These are phyloP conservation scores for Dasysyrphus tricinctus DNA, from an alignment of 2,888 invertebrate genomes.

Conservation along the genomic window DNA sequence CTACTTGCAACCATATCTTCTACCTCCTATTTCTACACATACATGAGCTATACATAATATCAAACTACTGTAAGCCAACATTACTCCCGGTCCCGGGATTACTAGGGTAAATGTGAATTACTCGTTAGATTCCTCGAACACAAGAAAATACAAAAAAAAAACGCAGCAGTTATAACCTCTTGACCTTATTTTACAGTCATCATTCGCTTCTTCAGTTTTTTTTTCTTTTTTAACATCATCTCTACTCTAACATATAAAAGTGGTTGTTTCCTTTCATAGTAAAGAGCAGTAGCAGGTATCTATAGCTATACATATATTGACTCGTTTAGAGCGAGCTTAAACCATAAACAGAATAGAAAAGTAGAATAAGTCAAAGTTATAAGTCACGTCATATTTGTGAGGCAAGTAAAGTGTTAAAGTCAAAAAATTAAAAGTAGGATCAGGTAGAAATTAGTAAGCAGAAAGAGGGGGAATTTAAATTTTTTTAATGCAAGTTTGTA, in stretches of 20 bases:
- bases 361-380: constrained; percentile 48
- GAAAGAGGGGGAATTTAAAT: not conserved
- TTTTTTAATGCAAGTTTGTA: no score
- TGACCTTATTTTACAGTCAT: constrained; percentile 66
- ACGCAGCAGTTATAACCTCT: constrained; percentile 68
- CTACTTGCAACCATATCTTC: constrained; percentile 35
- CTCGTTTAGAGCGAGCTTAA: constrained; percentile 36
- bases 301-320: not conserved
- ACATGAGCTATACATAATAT: not conserved
- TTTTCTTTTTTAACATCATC: constrained; percentile 27
- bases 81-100: constrained; percentile 23
- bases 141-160: constrained; percentile 49
- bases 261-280: constrained; percentile 46
- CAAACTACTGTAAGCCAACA: constrained; percentile 15
- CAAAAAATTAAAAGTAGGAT: constrained; percentile 38
- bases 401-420: constrained; percentile 55
- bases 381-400: constrained; percentile 47
- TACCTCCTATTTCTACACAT: no score
- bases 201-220: constrained; percentile 30
- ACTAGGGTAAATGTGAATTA: constrained; percentile 58
- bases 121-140: constrained; percentile 54
- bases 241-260: constrained; percentile 17
- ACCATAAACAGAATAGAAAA: constrained; percentile 48
- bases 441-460: not conserved
- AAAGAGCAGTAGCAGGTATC: constrained; percentile 12